Evolutionary conservation across 2,888 invertebrate species (phyloP), one percentile per base, ranked within the genome.

Genomic region (Lamproptera curius): DNA sequence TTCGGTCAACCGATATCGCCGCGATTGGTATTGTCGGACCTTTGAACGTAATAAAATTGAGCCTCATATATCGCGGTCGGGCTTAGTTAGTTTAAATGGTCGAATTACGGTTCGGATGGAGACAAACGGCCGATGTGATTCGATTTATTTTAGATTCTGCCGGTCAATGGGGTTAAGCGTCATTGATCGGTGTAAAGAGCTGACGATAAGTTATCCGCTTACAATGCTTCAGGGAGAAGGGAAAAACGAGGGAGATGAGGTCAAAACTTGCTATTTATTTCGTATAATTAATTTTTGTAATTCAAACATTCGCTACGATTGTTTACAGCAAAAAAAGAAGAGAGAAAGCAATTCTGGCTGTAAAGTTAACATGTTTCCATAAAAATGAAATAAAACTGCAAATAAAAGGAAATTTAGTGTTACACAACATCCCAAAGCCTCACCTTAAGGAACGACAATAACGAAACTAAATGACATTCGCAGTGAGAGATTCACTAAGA

Each of bases 401-500:
- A n/a, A n/a, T n/a, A 20, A 20, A 5, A 20, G 6, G 13, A 4
- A 31, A 11, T 11, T 31, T 13, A 5, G 31, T 31, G n/a, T 13
- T 31, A 31, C 2, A 10, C n/a, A 31, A 31, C 31, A 31, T n/a
- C 31, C 31, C 31, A 10, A 36, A 36, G 8, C 28, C 37, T 20
- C n/a, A 11, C 37, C 47, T 37, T 31, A 47, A 42, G 38, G 42
- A 31, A 48, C 14, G 39, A 48, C 48, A 48, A 48, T 28, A 43
- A 48, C 42, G 33, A 48, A 48, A 48, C 38, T 48, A 43, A 39
- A 48, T 48, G 48, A 48, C 48, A 43, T 48, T 43, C 42, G 26
- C 42, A 43, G 42, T 42, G 47, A 48, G 42, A 48, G 48, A 48
- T 48, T 48, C 48, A 42, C 34, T 43, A 28, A 66, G 73, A 76